Evolutionary conservation across 2,797 vertebrate genomes (phyloP).

Genomic region (Danio tinwini): DNA sequence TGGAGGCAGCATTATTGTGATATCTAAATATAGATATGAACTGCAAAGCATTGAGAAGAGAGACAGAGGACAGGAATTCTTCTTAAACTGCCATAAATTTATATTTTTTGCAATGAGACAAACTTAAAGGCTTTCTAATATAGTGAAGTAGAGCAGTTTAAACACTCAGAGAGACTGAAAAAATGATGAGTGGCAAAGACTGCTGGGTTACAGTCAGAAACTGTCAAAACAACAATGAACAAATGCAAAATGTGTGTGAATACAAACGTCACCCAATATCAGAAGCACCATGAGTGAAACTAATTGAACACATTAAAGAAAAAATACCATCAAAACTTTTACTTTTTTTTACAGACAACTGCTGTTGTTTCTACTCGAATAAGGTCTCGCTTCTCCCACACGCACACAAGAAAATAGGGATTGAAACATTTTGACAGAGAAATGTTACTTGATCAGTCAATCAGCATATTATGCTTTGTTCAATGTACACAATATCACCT

Average conservation of each 20-base stretch:
- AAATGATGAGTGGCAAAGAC: not conserved
- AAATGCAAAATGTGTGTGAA: not conserved
- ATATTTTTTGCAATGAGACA: not conserved
- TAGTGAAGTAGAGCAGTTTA: not conserved
- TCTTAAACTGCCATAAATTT: not conserved
- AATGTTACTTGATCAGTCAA: no score
- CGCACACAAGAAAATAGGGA: no score
- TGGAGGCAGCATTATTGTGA: slow-evolving; percentile 7
- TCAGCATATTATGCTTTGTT: no score
- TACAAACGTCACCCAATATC: not conserved
- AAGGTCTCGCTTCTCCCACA: no score
- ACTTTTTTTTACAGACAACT: no score
- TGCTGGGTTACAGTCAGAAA: not conserved
- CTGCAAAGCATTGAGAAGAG: slow-evolving; percentile 1
- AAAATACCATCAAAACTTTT: no score
- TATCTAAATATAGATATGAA: not conserved
- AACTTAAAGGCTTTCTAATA: not conserved
- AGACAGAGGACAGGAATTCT: not conserved
- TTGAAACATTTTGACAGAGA: no score
- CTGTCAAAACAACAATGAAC: not conserved
- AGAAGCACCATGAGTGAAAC: no score
- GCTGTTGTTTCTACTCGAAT: no score
- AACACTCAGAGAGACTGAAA: not conserved
- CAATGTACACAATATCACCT: no score
- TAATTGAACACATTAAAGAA: no score